phyloP scores from a whole-genome alignment of 2,113 vertebrate species.

The Alectura lathami region DNA sequence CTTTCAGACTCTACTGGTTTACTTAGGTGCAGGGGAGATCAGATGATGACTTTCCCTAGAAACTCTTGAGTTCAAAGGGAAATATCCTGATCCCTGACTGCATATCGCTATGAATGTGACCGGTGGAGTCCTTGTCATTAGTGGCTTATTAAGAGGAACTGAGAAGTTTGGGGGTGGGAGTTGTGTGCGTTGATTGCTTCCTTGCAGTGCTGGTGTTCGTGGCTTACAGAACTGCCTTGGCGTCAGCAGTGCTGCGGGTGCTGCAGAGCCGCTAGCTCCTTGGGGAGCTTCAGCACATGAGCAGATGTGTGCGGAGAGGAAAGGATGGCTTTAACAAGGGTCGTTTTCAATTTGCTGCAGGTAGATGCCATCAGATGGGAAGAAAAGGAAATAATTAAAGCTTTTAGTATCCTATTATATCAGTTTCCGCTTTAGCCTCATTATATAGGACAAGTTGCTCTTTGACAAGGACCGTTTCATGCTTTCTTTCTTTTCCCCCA shows the following conservation, averaged over 20 bases:
- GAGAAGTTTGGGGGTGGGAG: background rate
- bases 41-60: background rate
- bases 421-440: background rate
- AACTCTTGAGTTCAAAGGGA: background rate
- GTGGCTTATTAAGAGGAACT: background rate
- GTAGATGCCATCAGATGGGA: background rate
- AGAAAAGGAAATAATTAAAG: constrained; percentile 23
- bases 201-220: accelerated
- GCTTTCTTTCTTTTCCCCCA: background rate
- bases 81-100: background rate
- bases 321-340: background rate
- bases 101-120: background rate
- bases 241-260: background rate
- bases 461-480: background rate
- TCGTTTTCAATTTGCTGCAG: background rate
- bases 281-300: accelerated
- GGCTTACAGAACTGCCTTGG: accelerated
- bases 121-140: background rate
- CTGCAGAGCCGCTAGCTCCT: background rate
- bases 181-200: background rate
- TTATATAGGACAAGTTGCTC: background rate
- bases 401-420: background rate
- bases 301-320: accelerated
- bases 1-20: background rate
- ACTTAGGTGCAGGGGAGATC: background rate